Percentiles rank a stretch among this genome's conserved stretches.
phyloP scores from a whole-genome alignment of 2,888 invertebrate species.

The Oscheius sp. region DNA sequence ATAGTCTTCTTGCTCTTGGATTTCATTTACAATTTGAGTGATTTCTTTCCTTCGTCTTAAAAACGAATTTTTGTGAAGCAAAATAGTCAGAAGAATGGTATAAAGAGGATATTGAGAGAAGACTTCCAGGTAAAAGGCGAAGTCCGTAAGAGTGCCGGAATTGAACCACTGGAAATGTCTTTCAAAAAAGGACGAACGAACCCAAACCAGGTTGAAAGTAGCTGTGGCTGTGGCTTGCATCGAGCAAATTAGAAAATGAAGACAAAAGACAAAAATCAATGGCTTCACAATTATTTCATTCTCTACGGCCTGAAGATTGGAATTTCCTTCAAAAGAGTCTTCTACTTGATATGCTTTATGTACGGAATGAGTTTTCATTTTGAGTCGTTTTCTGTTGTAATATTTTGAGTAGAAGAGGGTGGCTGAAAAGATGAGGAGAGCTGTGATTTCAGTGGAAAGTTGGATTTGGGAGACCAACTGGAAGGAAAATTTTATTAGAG shows the following conservation, averaged over 20 bases:
- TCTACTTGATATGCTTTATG: background rate
- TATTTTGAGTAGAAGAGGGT: background rate
- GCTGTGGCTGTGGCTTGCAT: constrained; percentile 9
- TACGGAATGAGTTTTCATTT: constrained; percentile 3
- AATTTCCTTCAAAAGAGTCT: background rate
- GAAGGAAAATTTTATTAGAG: background rate
- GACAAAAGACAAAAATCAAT: constrained; percentile 14
- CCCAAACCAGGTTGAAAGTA: constrained; percentile 7
- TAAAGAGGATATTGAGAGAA: constrained; percentile 20
- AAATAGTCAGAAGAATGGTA: constrained; percentile 4
- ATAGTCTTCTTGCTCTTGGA: constrained; percentile 19
- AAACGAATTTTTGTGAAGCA: constrained; percentile 14
- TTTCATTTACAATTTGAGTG: background rate
- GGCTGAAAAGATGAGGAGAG: background rate
- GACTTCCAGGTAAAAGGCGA: constrained; percentile 10
- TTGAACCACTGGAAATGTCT: constrained; percentile 12
- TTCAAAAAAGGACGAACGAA: background rate
- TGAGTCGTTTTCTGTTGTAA: constrained; percentile 10
- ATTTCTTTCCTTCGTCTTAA: background rate
- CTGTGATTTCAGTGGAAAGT: background rate
- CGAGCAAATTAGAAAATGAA: constrained; percentile 10
- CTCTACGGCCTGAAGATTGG: constrained; percentile 7
- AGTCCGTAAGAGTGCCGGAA: background rate
- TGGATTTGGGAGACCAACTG: constrained; percentile 8
- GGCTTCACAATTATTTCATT: background rate